Percentiles rank a stretch among this genome's conserved stretches.
Evolutionary conservation across 1,140 invertebrate genomes (phyloP).

Genomic region (Dysdera silvatica): DNA sequence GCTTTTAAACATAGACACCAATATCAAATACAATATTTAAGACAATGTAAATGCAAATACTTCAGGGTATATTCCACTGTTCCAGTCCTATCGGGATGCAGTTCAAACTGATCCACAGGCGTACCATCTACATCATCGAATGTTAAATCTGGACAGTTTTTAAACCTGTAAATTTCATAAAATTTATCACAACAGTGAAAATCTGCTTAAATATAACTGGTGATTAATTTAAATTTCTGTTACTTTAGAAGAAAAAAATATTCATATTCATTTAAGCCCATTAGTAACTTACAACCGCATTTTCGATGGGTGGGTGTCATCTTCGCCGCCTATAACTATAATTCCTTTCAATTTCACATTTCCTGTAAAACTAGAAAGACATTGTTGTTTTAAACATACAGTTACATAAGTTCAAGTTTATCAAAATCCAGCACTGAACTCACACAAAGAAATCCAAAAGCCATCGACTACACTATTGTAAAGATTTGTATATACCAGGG

Average conservation of each 20-base stretch:
- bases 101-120: constrained; percentile 85
- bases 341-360: constrained; percentile 91
- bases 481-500: background rate
- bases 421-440: background rate
- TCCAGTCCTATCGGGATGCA: constrained; percentile 67
- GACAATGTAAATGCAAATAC: constrained; percentile 49
- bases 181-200: background rate
- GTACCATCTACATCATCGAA: constrained; percentile 70
- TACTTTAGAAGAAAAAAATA: constrained; percentile 13
- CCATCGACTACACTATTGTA: background rate
- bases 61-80: constrained; percentile 79
- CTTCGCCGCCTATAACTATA: constrained; percentile 77
- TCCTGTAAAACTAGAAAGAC: constrained; percentile 59
- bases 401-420: constrained; percentile 11
- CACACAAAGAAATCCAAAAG: no score
- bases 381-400: constrained; percentile 20
- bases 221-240: background rate
- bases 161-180: constrained; percentile 56
- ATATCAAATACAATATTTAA: constrained; percentile 13
- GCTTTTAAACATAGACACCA: no score
- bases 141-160: constrained; percentile 85
- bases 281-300: constrained; percentile 69
- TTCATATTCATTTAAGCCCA: background rate
- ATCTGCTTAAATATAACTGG: background rate
- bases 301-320: constrained; percentile 68